Evolutionary conservation across 2,888 invertebrate species (phyloP).

Genomic region (Ophonus ardosiacus): DNA sequence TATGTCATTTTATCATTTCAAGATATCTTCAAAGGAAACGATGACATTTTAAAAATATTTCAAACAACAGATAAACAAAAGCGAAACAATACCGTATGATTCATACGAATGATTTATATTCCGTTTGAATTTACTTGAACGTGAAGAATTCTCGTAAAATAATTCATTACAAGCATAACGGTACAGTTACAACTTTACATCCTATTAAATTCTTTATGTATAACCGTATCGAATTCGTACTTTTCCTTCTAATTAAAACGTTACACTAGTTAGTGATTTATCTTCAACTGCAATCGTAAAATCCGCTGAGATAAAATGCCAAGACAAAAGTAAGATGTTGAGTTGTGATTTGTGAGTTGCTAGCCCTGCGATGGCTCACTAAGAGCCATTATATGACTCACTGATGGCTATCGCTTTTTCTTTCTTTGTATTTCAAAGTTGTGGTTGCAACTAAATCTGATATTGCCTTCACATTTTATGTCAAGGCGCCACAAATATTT

Average conservation of each 20-base stretch:
- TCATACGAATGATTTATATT: background rate
- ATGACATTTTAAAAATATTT: background rate
- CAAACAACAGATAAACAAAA: background rate
- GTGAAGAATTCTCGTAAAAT: background rate
- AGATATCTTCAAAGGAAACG: background rate
- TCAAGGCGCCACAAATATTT: slow-evolving; percentile 46
- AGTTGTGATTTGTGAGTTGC: background rate
- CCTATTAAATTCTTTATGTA: background rate
- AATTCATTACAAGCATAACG: background rate
- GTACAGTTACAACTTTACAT: slow-evolving; percentile 16
- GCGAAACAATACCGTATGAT: background rate
- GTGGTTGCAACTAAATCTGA: slow-evolving; percentile 26
- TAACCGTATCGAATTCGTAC: background rate
- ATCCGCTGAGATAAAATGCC: background rate
- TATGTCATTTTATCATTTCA: background rate
- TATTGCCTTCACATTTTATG: slow-evolving; percentile 46
- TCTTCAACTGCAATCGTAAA: background rate
- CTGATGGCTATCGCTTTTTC: background rate
- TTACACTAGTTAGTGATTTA: background rate
- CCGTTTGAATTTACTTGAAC: background rate
- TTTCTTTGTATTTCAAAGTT: slow-evolving; percentile 22
- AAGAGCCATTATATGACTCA: background rate
- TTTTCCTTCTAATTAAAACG: background rate
- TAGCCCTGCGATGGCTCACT: background rate
- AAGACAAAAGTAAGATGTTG: background rate